A percentile compares a stretch with the other conserved stretches of the same genome.
These are phyloP conservation scores for Spongilla lacustris DNA, from an alignment of 37 sponge, comb jelly and placozoan genomes.

Conservation along the genomic window DNA sequence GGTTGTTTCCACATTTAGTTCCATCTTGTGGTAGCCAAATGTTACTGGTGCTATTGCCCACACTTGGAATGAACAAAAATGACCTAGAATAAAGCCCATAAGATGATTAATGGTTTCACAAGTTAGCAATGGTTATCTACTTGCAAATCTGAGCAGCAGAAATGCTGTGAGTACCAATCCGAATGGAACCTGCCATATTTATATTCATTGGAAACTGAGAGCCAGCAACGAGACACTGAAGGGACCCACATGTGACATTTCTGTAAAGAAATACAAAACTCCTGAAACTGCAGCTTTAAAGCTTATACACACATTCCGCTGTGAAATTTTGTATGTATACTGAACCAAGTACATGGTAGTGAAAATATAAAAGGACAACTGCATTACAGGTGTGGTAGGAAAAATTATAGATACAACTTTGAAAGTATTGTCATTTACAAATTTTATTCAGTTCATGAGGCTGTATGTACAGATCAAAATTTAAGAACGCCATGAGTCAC, in stretches of 20 bases:
- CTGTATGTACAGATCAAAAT: no score
- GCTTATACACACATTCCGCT: no score
- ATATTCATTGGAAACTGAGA: neutral
- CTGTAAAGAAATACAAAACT: neutral
- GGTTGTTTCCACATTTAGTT: neutral
- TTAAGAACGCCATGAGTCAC: no score
- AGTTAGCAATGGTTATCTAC: neutral
- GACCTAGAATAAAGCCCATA: neutral
- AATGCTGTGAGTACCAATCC: neutral
- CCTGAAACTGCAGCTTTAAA: no score
- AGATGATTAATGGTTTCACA: neutral
- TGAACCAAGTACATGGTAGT: no score
- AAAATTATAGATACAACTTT: no score
- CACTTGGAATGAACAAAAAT: neutral
- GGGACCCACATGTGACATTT: neutral
- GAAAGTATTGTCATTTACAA: no score
- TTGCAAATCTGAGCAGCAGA: neutral
- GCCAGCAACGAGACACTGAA: neutral
- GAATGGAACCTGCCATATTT: neutral
- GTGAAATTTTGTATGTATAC: no score
- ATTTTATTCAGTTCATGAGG: no score
- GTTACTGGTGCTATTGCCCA: neutral
- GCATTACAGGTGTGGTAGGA: no score
- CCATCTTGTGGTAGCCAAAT: neutral
- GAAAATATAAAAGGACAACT: no score